phyloP scores from a whole-genome alignment of 2,888 invertebrate species.

The Lamproptera curius region DNA sequence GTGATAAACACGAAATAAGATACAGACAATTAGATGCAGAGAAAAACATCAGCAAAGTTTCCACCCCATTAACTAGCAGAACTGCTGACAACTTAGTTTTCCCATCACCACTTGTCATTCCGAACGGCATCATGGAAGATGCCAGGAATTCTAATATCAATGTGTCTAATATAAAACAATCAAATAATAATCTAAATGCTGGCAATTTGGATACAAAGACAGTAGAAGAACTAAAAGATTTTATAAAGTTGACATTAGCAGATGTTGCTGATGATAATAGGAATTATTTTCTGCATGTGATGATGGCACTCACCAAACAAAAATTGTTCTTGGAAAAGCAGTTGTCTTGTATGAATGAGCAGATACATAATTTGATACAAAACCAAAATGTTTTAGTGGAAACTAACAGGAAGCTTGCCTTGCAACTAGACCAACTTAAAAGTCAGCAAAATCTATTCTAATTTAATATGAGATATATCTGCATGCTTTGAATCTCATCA shows the following conservation, averaged over 20 bases:
- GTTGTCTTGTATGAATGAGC: constrained; percentile 47
- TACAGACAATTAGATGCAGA: constrained; percentile 49
- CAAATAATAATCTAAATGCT: constrained; percentile 27
- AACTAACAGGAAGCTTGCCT: constrained; percentile 66
- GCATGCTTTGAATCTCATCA: constrained; percentile 3
- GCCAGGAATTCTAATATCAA: constrained; percentile 37
- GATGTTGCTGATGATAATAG: constrained; percentile 65
- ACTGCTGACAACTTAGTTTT: constrained; percentile 46
- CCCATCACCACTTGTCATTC: constrained; percentile 46
- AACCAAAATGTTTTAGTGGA: constrained; percentile 66
- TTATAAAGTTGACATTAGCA: constrained; percentile 52
- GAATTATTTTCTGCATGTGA: constrained; percentile 65
- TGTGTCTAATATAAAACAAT: constrained; percentile 38
- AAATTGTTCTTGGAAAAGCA: constrained; percentile 68
- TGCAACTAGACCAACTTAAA: constrained; percentile 69
- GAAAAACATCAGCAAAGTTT: constrained; percentile 58
- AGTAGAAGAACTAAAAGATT: constrained; percentile 64
- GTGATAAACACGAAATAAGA: constrained; percentile 45
- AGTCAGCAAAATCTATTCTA: constrained; percentile 36
- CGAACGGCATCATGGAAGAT: constrained; percentile 48
- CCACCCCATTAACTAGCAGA: constrained; percentile 56
- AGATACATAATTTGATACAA: constrained; percentile 51
- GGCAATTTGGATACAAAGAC: constrained; percentile 39
- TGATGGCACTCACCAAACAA: constrained; percentile 71
- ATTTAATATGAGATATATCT: not conserved